Evolutionary conservation across 1,140 invertebrate genomes (phyloP).

Genomic region (Epicauta chinensis): DNA sequence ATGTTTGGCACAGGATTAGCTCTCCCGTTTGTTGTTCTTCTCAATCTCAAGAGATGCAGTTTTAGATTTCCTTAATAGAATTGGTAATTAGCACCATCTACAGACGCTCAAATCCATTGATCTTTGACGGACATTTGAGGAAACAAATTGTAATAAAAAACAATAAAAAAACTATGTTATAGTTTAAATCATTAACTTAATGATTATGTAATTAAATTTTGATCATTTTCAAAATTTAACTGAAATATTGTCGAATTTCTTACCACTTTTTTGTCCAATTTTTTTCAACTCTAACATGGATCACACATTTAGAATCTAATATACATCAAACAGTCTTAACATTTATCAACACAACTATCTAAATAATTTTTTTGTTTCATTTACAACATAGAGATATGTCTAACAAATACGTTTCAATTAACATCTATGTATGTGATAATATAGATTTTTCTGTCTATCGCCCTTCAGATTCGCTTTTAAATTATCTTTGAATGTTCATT

Average conservation of each 20-base stretch:
- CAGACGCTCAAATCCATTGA: constrained; percentile 11
- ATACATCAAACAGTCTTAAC: constrained; percentile 14
- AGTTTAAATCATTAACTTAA: too few species aligned
- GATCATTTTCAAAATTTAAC: too few species aligned
- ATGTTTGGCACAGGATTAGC: constrained; percentile 8
- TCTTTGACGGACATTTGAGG: constrained; percentile 1
- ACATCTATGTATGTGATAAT: constrained; percentile 4
- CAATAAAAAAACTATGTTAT: too few species aligned
- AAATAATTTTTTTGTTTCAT: constrained; percentile 6
- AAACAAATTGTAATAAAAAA: too few species aligned
- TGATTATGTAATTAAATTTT: too few species aligned
- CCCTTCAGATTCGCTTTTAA: too few species aligned
- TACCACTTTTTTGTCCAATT: neutral
- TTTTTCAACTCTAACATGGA: constrained; percentile 8
- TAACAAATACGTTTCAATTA: constrained; percentile 16
- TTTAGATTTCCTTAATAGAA: neutral
- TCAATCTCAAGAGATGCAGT: constrained; percentile 2
- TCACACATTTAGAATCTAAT: constrained; percentile 17
- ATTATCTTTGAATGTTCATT: too few species aligned
- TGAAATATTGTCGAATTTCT: constrained; percentile 18
- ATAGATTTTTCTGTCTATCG: constrained; percentile 2
- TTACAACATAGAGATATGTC: constrained; percentile 19
- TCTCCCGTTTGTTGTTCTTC: neutral
- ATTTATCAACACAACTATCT: constrained; percentile 18
- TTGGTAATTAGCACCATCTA: constrained; percentile 9